Evolutionary conservation across 2,888 invertebrate species (phyloP), one percentile per base, ranked within the genome.

Genomic region (Digitonthophagus gazella): DNA sequence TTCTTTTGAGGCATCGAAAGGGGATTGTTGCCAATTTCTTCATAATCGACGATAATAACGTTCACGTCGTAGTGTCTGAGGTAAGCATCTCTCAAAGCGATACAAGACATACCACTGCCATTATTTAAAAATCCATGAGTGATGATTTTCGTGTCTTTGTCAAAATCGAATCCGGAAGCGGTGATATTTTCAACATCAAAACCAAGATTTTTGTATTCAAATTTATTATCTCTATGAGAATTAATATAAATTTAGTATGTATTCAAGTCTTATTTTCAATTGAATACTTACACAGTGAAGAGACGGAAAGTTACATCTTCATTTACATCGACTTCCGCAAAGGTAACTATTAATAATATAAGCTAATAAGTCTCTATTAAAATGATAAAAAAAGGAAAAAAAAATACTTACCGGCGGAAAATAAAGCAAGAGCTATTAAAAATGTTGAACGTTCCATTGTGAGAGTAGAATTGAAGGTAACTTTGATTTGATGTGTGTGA

Each of bases 71-170:
- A 78, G 67, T 77, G 79, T 28, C 76, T 72, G 61, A 88, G 74
- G 71, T 85, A 82, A 0, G 82, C 79, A 67, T 85, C 76, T 76
- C 85, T 88, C 2, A 87, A 83, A 18, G 74, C 71, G 63, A 83
- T 80, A 22, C 85, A 74, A 79, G 85, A 85, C 8, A 79, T 76
- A 0, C 80, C 77, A n/a, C 78, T 76, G 58, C 84, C 84, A 57
- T 78, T 79, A 0, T 86, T 84, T 68, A 84, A 75, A 86, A 87
- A 88, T 2, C 83, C 83, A 72, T 88, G 88, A 1, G 87, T 86
- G n/a, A 88, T 68, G 8, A 86, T 82, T 78, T 84, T 86, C 0
- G 86, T 79, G 2, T 81, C 58, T 66, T 70, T 74, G 6, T 22
- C 65, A 5, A 58, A 16, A 57, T 72, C 63, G 20, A 71, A 72